Conservation (phyloP, 2,888 invertebrate species). For the Parasteatoda lunata region DNA sequence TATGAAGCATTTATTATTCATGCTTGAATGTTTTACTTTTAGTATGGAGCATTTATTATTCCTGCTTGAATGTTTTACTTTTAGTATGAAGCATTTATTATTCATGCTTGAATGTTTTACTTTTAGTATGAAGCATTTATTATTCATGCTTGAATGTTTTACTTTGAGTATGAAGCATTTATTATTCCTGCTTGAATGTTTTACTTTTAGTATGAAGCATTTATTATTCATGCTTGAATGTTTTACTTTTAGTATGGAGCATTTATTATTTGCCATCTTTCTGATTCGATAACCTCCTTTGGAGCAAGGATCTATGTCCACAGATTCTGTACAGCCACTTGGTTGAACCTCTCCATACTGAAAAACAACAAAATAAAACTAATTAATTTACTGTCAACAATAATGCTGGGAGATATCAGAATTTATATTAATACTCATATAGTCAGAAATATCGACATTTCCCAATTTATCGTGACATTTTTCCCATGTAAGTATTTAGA, state of each 20-base stretch:
- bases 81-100: conserved; percentile 61
- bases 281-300: conserved; percentile 63
- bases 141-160: no score
- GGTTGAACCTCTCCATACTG: conserved; percentile 56
- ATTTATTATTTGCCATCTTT: conserved; percentile 65
- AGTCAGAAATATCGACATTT: no score
- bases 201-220: no score
- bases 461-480: no score
- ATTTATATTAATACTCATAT: no score
- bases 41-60: conserved; percentile 56
- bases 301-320: conserved; percentile 63
- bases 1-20: no score
- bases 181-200: no score
- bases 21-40: conserved; percentile 39
- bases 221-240: background rate
- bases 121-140: conserved; percentile 63
- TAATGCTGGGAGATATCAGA: no score
- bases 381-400: background rate
- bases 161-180: no score
- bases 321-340: conserved; percentile 51
- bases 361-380: background rate
- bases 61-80: conserved; percentile 27
- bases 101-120: conserved; percentile 33
- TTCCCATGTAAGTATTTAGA: no score
- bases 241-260: conserved; percentile 65